Conservation (phyloP, 2,113 vertebrate genomes). For the Herpailurus yagouaroundi region DNA sequence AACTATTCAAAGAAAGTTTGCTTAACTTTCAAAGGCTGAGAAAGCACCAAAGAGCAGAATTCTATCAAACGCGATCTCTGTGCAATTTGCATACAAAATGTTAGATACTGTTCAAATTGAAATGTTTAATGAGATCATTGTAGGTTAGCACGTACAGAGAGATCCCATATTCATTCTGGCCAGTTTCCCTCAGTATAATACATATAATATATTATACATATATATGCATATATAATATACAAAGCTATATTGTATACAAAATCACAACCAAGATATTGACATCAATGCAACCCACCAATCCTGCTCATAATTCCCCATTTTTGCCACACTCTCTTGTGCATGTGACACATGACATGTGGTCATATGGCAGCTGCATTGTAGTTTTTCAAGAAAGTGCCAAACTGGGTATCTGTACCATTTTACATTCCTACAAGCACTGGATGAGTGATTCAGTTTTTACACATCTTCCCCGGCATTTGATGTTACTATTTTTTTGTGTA, state of each 20-base stretch:
- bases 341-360: no score
- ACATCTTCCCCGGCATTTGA: not conserved
- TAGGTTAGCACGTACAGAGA: not conserved
- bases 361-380: not conserved
- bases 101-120: not conserved
- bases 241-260: no score
- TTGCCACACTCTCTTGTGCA: not conserved
- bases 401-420: not conserved
- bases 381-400: not conserved
- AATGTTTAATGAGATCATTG: not conserved
- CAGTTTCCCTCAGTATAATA: no score
- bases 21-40: not conserved
- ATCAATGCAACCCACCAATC: not conserved
- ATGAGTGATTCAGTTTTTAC: not conserved
- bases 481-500: not conserved
- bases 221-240: no score
- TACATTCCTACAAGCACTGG: not conserved
- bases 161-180: not conserved
- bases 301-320: not conserved
- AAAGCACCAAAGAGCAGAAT: not conserved
- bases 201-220: no score
- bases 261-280: not conserved
- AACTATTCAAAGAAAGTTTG: not conserved
- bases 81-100: not conserved
- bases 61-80: not conserved